Conservation (phyloP, 1,140 invertebrate genomes). For the Eupristina koningsbergeri region DNA sequence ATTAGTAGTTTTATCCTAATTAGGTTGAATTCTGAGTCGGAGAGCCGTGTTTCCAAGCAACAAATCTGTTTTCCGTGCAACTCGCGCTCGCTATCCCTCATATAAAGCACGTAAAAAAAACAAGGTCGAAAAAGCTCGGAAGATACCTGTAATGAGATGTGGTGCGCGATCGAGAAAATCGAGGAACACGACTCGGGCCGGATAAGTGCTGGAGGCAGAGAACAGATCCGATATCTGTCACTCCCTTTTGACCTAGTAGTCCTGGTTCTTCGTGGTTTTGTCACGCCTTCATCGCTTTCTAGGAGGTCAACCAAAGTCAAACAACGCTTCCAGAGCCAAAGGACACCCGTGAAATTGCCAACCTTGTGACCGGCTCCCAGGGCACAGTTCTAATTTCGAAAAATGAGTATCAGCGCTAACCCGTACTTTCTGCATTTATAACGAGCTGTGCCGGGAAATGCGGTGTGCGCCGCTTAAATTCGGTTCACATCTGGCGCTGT, state of each 20-base stretch:
- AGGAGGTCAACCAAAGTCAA: conserved; percentile 3
- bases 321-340: neutral
- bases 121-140: conserved; percentile 8
- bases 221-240: conserved; percentile 63
- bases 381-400: neutral
- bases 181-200: conserved; percentile 5
- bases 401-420: neutral
- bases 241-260: conserved; percentile 58
- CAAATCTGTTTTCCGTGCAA: neutral
- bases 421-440: conserved; percentile 21
- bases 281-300: conserved; percentile 45
- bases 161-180: conserved; percentile 12
- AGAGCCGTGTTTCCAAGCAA: neutral
- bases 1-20: neutral
- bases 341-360: conserved; percentile 38
- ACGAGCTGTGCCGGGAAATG: conserved; percentile 18
- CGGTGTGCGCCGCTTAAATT: neutral
- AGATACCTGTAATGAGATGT: conserved; percentile 44
- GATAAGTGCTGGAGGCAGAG: conserved; percentile 25
- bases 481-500: neutral
- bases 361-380: too few species aligned
- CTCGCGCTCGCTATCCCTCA: neutral
- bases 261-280: conserved; percentile 43
- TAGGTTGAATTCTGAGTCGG: neutral
- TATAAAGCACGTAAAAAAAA: neutral